These are phyloP conservation scores for Falcunculus frontatus DNA, from an alignment of 2,113 vertebrate species.

Conservation along the genomic window DNA sequence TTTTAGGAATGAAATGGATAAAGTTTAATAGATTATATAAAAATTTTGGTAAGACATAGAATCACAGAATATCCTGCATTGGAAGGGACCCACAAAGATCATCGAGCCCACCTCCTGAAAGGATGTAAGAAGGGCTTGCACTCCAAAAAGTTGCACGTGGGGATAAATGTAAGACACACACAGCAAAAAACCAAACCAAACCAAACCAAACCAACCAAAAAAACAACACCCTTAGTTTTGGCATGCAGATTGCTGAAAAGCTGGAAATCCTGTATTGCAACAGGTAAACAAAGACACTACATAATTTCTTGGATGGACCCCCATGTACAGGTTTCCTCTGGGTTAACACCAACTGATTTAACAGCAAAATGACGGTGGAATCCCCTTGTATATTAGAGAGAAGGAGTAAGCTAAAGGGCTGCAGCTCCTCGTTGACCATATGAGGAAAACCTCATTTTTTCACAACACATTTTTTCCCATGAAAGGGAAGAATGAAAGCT, in stretches of 20 bases:
- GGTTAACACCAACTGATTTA: not conserved
- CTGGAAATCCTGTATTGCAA: not conserved
- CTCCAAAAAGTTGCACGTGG: not conserved
- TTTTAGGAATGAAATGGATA: not conserved
- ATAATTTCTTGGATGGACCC: not conserved
- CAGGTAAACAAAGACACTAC: not conserved
- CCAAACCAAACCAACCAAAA: not conserved
- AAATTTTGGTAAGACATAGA: not conserved
- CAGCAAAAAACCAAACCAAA: accelerated
- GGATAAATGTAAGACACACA: not conserved
- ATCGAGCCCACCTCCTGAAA: not conserved
- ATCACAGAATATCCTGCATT: not conserved
- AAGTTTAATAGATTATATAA: not conserved
- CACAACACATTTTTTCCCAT: constrained; percentile 37
- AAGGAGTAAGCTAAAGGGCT: not conserved
- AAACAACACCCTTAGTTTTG: not conserved
- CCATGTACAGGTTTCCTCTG: not conserved
- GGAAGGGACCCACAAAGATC: not conserved
- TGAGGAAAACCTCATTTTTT: constrained; percentile 45
- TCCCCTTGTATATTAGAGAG: not conserved
- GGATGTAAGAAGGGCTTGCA: not conserved
- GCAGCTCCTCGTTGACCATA: constrained; percentile 22
- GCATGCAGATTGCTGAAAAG: not conserved
- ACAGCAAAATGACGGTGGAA: not conserved
- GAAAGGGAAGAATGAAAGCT: constrained; percentile 41